Conservation (phyloP, 2,888 invertebrate genomes). For the Spilarctia lutea region DNA sequence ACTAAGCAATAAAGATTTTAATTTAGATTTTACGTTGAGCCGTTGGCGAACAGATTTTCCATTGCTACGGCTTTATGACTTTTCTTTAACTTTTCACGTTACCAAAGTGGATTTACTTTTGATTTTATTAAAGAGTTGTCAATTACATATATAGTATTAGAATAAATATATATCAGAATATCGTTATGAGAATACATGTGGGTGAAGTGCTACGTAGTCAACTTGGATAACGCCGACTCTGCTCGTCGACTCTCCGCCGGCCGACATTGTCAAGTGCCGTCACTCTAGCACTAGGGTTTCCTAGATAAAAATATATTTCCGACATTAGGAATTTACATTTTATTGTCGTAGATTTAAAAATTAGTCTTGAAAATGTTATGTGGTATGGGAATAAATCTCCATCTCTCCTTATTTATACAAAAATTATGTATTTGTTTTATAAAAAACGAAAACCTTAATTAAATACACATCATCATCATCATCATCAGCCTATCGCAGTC, state of each 20-base stretch:
- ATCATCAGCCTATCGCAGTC: too few relatives aligned
- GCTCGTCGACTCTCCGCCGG: slow-evolving; percentile 47
- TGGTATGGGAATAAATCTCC: not conserved
- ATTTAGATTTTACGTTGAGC: not conserved
- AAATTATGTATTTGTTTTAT: not conserved
- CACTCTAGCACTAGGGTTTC: slow-evolving; percentile 37
- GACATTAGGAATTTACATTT: not conserved
- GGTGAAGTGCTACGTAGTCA: slow-evolving; percentile 48
- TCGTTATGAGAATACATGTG: slow-evolving; percentile 60
- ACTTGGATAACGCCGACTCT: slow-evolving; percentile 51
- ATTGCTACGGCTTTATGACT: slow-evolving; percentile 16
- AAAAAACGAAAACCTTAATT: not conserved
- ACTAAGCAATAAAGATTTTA: too few relatives aligned
- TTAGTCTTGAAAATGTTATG: too few relatives aligned
- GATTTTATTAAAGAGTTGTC: slow-evolving; percentile 9
- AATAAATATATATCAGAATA: slow-evolving; percentile 12
- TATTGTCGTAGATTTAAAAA: not conserved
- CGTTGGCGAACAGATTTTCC: slow-evolving; percentile 12
- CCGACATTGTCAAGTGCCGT: slow-evolving; percentile 40
- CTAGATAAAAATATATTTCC: not conserved
- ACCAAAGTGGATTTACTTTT: not conserved
- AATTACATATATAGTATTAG: slow-evolving; percentile 29
- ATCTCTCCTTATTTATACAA: not conserved
- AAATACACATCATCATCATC: too few relatives aligned
- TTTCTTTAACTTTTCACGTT: slow-evolving; percentile 13